Conservation (phyloP, 2,888 invertebrate genomes). For the Ichneumoninae sp. region DNA sequence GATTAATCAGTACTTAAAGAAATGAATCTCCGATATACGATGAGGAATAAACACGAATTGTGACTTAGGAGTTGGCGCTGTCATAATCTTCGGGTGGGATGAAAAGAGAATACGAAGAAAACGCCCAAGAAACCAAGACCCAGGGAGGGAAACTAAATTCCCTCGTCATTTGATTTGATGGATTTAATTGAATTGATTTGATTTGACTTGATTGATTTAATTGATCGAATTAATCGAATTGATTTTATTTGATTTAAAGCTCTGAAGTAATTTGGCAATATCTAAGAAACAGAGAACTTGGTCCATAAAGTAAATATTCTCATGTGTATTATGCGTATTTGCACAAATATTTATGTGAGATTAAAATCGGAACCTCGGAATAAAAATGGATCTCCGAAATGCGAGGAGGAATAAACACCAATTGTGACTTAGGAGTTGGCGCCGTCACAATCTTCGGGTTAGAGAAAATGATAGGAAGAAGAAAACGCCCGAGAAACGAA, state of each 20-base stretch:
- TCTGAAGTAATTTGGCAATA: too few species aligned
- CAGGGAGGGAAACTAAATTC: conserved; percentile 25
- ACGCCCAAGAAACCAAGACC: conserved; percentile 17
- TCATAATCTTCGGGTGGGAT: conserved; percentile 39
- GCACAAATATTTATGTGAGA: background rate
- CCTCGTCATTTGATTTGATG: too few species aligned
- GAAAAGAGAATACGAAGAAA: conserved; percentile 4
- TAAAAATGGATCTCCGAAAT: background rate
- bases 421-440: conserved; percentile 32
- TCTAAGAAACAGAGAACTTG: too few species aligned
- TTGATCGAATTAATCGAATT: background rate
- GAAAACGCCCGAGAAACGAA: conserved; percentile 10
- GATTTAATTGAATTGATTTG: too few species aligned
- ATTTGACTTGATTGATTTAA: too few species aligned
- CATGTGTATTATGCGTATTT: background rate
- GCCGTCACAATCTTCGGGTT: conserved; percentile 33
- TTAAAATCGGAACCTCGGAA: too few species aligned
- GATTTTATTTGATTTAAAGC: background rate
- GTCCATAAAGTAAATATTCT: too few species aligned
- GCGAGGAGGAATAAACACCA: background rate
- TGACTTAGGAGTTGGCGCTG: conserved; percentile 25
- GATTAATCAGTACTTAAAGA: background rate
- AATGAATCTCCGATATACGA: background rate
- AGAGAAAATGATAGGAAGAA: conserved; percentile 27
- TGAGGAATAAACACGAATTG: conserved; percentile 17